A percentile compares a stretch with the other conserved stretches of the same genome.
Evolutionary conservation across 2,113 vertebrate genomes (phyloP).

Genomic region (Hylia prasina): DNA sequence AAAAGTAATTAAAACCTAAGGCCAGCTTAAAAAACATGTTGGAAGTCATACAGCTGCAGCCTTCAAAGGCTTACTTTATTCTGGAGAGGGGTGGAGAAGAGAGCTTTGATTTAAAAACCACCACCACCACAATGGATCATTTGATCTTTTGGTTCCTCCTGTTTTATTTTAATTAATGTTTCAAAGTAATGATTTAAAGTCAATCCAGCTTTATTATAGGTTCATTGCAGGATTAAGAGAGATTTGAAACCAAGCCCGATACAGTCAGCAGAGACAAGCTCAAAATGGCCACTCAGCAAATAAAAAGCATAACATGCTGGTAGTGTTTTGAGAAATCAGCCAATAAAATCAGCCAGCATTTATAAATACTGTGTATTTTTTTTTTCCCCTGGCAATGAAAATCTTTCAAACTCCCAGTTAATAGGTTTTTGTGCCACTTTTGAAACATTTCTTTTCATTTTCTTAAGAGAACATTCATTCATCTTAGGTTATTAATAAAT

Average conservation of each 20-base stretch:
- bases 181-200: constrained; percentile 61
- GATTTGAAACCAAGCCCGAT: constrained; percentile 67
- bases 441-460: not conserved
- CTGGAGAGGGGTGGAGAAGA: not conserved
- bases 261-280: constrained; percentile 63
- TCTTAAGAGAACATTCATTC: not conserved
- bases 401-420: not conserved
- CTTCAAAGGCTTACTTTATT: constrained; percentile 40
- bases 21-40: constrained; percentile 5
- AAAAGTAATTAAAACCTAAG: constrained; percentile 47
- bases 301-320: constrained; percentile 27
- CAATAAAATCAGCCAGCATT: constrained; percentile 16
- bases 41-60: constrained; percentile 11
- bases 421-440: not conserved
- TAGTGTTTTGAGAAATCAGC: not conserved
- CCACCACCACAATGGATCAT: constrained; percentile 8
- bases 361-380: not conserved
- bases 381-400: not conserved
- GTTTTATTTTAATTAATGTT: constrained; percentile 67
- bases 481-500: not conserved
- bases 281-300: constrained; percentile 65
- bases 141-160: constrained; percentile 58
- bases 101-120: constrained; percentile 35
- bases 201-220: constrained; percentile 68
- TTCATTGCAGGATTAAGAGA: constrained; percentile 70